phyloP scores from a whole-genome alignment of 2,113 vertebrate species.

The Ancistrus triradiatus region DNA sequence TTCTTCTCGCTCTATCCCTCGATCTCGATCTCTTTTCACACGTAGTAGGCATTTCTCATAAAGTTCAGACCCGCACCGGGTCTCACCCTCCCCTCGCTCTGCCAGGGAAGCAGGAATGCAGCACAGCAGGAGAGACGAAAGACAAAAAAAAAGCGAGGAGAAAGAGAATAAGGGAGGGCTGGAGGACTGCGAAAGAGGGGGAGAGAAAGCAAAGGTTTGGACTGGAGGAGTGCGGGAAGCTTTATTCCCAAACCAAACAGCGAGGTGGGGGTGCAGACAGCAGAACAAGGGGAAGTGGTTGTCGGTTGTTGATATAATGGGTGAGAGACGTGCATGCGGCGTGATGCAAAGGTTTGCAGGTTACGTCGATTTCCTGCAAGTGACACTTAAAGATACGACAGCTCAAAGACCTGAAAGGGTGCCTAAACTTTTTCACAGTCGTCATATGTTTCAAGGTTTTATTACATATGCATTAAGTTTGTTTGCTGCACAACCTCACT shows the following conservation, averaged over 20 bases:
- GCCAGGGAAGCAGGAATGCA: slow-evolving; percentile 46
- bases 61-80: slow-evolving; percentile 1
- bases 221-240: slow-evolving; percentile 17
- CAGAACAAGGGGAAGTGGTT: slow-evolving; percentile 30
- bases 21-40: slow-evolving; percentile 21
- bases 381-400: no score
- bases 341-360: neutral
- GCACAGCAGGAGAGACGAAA: slow-evolving; percentile 51
- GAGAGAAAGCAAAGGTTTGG: slow-evolving; percentile 21
- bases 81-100: slow-evolving; percentile 25
- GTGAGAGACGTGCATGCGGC: neutral
- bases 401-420: no score
- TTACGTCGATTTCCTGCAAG: no score
- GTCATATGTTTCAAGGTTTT: no score
- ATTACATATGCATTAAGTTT: no score
- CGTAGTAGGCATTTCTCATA: slow-evolving; percentile 33
- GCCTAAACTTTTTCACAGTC: no score
- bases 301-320: slow-evolving; percentile 28
- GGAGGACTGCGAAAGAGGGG: slow-evolving; percentile 1
- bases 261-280: slow-evolving; percentile 30
- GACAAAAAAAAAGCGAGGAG: slow-evolving; percentile 6
- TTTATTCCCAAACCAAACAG: slow-evolving; percentile 23
- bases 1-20: neutral
- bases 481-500: no score
- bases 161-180: slow-evolving; percentile 33